A percentile compares a stretch with the other conserved stretches of the same genome.
These are phyloP conservation scores for Stigmatopora argus DNA, from an alignment of 2,113 vertebrate species.

Conservation along the genomic window DNA sequence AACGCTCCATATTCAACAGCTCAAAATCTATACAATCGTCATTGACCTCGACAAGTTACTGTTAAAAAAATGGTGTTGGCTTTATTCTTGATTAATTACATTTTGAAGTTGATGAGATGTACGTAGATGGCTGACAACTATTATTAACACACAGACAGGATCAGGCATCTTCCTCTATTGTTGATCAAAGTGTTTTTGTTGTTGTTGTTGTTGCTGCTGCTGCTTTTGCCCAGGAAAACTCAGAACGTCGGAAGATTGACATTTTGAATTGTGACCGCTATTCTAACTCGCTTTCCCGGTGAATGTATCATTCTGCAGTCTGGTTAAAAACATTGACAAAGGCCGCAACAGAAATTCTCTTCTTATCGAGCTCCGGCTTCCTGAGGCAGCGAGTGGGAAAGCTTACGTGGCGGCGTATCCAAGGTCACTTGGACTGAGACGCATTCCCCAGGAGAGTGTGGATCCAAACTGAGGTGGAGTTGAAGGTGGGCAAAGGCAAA, in stretches of 20 bases:
- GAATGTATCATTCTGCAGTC: neutral
- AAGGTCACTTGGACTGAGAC: slow-evolving; percentile 20
- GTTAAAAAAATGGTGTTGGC: neutral
- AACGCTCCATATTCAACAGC: neutral
- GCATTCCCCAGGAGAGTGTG: neutral
- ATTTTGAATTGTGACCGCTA: slow-evolving; percentile 49
- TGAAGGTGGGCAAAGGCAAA: slow-evolving; percentile 16
- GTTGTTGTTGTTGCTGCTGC: slow-evolving; percentile 25
- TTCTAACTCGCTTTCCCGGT: slow-evolving; percentile 4
- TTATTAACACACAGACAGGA: neutral
- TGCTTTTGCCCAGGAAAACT: slow-evolving; percentile 45
- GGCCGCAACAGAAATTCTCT: slow-evolving; percentile 1
- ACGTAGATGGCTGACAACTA: too few relatives aligned
- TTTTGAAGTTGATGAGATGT: neutral
- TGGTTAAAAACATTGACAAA: slow-evolving; percentile 3
- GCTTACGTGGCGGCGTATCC: slow-evolving; percentile 12
- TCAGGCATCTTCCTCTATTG: slow-evolving; percentile 54
- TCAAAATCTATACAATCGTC: neutral
- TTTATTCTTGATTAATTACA: neutral
- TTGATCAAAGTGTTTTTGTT: slow-evolving; percentile 43
- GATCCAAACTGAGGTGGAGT: neutral
- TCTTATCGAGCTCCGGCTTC: slow-evolving; percentile 25
- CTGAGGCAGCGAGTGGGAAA: slow-evolving; percentile 27
- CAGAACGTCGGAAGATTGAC: slow-evolving; percentile 51
- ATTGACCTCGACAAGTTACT: neutral